Percentiles rank a stretch among this genome's conserved stretches.
These are phyloP conservation scores for Rhabdophis nuchalis DNA, from an alignment of 2,797 vertebrate species.

Conservation along the genomic window DNA sequence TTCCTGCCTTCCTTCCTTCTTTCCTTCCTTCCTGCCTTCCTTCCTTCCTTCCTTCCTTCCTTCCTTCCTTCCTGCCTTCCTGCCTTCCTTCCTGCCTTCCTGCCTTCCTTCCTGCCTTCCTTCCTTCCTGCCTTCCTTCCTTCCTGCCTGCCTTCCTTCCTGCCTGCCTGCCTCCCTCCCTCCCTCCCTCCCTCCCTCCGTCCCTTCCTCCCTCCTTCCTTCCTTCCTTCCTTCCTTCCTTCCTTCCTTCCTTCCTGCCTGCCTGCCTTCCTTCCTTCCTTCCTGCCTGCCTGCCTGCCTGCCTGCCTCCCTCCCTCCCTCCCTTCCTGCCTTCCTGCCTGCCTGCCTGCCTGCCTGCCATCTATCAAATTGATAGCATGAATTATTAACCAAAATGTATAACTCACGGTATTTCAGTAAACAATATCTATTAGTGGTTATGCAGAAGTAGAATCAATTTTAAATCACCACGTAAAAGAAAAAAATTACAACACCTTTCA, in stretches of 20 bases:
- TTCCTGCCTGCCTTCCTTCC: background rate
- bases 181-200: too few relatives aligned
- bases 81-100: too few relatives aligned
- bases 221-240: too few relatives aligned
- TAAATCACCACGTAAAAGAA: slow-evolving; percentile 70
- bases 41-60: too few relatives aligned
- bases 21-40: too few relatives aligned
- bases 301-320: too few relatives aligned
- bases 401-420: slow-evolving; percentile 37
- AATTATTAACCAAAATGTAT: background rate
- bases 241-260: background rate
- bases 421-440: slow-evolving; percentile 59
- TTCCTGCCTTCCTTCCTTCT: too few relatives aligned
- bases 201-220: too few relatives aligned
- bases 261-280: background rate
- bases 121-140: background rate
- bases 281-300: background rate
- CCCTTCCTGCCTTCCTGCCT: too few relatives aligned
- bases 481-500: slow-evolving; percentile 73
- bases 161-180: too few relatives aligned
- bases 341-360: too few relatives aligned
- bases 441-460: slow-evolving; percentile 69
- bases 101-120: background rate
- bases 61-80: too few relatives aligned
- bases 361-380: background rate